Evolutionary conservation across 2,888 invertebrate species (phyloP).

Genomic region (Spilarctia lutea): DNA sequence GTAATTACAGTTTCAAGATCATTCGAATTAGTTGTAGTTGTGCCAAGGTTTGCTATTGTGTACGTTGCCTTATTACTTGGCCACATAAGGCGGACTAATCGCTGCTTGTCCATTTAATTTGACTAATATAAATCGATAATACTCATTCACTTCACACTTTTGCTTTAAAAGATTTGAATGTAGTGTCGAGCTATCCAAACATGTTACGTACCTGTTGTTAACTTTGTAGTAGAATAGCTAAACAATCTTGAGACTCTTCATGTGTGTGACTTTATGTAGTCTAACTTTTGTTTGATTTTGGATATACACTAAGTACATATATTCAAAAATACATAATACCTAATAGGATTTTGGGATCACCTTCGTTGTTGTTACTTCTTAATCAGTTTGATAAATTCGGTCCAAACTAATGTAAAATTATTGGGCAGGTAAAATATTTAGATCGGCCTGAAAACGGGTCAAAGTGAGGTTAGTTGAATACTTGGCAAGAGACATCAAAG

Average conservation of each 20-base stretch:
- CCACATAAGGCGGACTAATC: slow-evolving; percentile 67
- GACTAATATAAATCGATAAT: slow-evolving; percentile 38
- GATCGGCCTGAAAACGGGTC: slow-evolving; percentile 8
- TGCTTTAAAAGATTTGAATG: slow-evolving; percentile 29
- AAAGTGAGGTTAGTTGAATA: slow-evolving; percentile 38
- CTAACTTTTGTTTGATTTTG: too few species aligned
- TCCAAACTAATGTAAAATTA: background rate
- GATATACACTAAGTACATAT: too few species aligned
- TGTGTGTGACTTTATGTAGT: background rate
- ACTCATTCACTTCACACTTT: slow-evolving; percentile 35
- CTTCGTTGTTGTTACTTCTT: background rate
- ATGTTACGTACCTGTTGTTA: background rate
- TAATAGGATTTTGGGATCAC: background rate
- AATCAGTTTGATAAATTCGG: background rate
- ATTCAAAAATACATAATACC: background rate
- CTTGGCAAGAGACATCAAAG: slow-evolving; percentile 50
- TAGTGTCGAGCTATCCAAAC: background rate
- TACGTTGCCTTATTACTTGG: slow-evolving; percentile 65
- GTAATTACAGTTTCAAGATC: slow-evolving; percentile 32
- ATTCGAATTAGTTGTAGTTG: slow-evolving; percentile 32
- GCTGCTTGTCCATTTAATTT: slow-evolving; percentile 67
- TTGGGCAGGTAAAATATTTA: background rate
- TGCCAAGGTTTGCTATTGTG: slow-evolving; percentile 70
- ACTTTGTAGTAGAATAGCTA: slow-evolving; percentile 1
- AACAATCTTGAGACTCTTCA: slow-evolving; percentile 8